Evolutionary conservation across 2,888 invertebrate species (phyloP), one percentile per base, ranked within the genome.

Genomic region (Phasia obesa): DNA sequence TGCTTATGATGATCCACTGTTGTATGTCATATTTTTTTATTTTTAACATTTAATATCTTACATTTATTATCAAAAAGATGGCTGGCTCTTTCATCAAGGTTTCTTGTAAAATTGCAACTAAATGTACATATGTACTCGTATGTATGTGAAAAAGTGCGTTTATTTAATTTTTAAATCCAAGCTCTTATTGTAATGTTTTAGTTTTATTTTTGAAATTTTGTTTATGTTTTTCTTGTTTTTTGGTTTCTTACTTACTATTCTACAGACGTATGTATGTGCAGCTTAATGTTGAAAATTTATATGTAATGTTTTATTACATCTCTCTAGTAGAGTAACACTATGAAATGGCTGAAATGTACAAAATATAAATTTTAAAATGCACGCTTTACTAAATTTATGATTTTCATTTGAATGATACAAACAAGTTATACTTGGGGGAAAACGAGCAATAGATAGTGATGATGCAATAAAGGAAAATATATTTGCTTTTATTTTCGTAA

Each of bases 331-430:
- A 55, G 13, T 17, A 53, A 23, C 11, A 53, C 13, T 51, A 23
- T 11, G 53, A 51, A 35, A 23, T 38, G 27, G 17, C 25, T 49
- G 47, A 71, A 49, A 49, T 59, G n/a, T 49, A 84, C 85, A 87
- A 88, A 87, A 88, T 89, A 87, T 87, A 88, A 88, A 88, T 88
- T 88, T 86, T 87, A 87, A 88, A 88, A 88, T 49, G 27, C 86
- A 87, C 87, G 88, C 88, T 86, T 87, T 87, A 85, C 88, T 38
- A 51, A 88, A 88, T 88, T 88, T 88, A 89, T 88, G 88, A 88
- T 88, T 89, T 73, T 53, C 19, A 15, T 73, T 62, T 17, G n/a
- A 49, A 47, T n/a, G 17, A n/a, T 7, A 47, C 6, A 17, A 9
- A 17, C 0, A 2, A 42, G 2, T 6, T 15, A 42, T 42, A 15